These are phyloP conservation scores for Notiomystis cincta DNA, from an alignment of 2,113 vertebrate species.

Conservation along the genomic window DNA sequence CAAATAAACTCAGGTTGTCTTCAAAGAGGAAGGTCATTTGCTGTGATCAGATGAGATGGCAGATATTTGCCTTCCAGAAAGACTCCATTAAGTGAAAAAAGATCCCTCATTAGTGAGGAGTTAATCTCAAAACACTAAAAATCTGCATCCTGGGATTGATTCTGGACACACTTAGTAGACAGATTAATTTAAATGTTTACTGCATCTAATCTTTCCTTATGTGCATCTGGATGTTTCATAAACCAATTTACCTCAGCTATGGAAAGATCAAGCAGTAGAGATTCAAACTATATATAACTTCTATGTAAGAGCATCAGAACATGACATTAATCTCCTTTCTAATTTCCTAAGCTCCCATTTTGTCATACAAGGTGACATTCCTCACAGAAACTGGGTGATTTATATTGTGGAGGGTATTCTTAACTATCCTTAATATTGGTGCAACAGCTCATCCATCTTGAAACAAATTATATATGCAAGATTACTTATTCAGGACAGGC, in stretches of 20 bases:
- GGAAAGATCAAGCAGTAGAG: neutral
- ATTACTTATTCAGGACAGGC: constrained; percentile 27
- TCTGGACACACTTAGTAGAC: neutral
- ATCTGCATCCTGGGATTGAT: neutral
- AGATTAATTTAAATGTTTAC: constrained; percentile 39
- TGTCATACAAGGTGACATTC: constrained; percentile 34
- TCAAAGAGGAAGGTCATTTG: neutral
- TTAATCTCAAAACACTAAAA: neutral
- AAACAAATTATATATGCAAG: neutral
- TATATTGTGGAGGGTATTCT: constrained; percentile 27
- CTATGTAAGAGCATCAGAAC: constrained; percentile 19
- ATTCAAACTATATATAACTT: constrained; percentile 2
- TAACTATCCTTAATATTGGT: constrained; percentile 50
- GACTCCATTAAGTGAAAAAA: neutral
- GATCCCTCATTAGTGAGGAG: neutral
- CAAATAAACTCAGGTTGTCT: neutral
- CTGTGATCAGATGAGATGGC: neutral
- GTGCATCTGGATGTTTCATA: neutral
- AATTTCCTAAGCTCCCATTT: constrained; percentile 39
- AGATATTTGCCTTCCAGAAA: neutral
- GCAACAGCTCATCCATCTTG: constrained; percentile 38
- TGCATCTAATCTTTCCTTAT: constrained; percentile 18
- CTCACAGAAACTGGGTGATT: constrained; percentile 39
- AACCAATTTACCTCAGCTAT: constrained; percentile 13
- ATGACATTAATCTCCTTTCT: constrained; percentile 53